Percentiles rank a stretch among this genome's conserved stretches.
These are phyloP conservation scores for Nycticryphes semicollaris DNA, from an alignment of 2,113 vertebrate genomes.

Conservation along the genomic window DNA sequence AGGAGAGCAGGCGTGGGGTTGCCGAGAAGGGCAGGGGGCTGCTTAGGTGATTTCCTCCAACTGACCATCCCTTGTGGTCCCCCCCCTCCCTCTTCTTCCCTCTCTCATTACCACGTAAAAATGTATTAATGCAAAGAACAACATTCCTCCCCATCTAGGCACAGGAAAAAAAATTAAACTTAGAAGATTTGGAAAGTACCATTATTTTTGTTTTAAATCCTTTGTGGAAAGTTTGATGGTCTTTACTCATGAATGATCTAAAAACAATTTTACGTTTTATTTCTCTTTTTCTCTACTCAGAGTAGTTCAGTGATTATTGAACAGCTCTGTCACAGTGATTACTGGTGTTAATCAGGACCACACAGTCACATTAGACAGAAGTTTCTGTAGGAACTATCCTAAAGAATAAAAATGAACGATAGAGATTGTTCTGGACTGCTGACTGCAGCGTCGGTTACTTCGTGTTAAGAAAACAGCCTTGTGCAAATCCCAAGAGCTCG, in stretches of 20 bases:
- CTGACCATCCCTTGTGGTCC: background rate
- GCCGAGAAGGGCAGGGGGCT: background rate
- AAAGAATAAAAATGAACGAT: constrained; percentile 25
- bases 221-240: constrained; percentile 2
- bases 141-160: background rate
- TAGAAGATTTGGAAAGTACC: background rate
- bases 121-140: background rate
- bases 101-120: background rate
- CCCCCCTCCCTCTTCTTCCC: background rate
- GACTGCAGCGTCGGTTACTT: constrained; percentile 13
- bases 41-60: background rate
- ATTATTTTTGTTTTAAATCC: background rate
- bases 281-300: background rate
- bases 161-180: background rate
- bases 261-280: background rate
- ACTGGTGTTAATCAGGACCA: constrained; percentile 47
- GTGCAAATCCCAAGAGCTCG: background rate
- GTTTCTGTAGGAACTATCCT: constrained; percentile 15
- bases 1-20: background rate
- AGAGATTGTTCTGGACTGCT: constrained; percentile 38
- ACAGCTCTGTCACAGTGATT: constrained; percentile 8
- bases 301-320: background rate
- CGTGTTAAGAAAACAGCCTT: constrained; percentile 6
- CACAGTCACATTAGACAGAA: background rate
- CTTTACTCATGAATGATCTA: background rate